Evolutionary conservation across 2,797 vertebrate species (phyloP), one percentile per base, ranked within the genome.

Genomic region (Tolypeutes matacus): DNA sequence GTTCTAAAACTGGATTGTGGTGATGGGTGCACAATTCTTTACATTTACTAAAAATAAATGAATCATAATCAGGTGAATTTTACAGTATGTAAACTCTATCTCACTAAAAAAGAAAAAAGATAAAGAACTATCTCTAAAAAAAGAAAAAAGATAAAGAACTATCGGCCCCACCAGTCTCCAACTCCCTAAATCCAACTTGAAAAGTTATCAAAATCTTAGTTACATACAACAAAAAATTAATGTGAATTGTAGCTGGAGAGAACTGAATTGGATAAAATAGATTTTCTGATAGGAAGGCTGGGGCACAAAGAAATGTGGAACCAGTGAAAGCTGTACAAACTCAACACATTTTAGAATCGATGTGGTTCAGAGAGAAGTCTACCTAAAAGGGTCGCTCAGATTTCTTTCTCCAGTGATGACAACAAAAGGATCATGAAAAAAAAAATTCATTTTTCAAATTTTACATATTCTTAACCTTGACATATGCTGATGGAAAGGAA

Each of bases 271-370:
- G 20, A 8, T 75, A 91, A 82, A 94, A 95, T 31, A 42, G 46
- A 76, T 67, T 78, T 77, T 73, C 36, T 46, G 29, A 84, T 14
- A 65, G n/a, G 14, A 3, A 23, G 21, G 15, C 86, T 78, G 46
- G 46, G 46, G 27, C 20, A 82, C 29, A 77, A 0, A 77, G 23
- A 46, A 85, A 85, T 53, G 58, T 31, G 36, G 42, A 90, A 64
- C 13, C 62, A 90, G 72, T 70, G 78, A 83, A 70, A 95, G 80
- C 53, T 49, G 76, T 29, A 92, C 46, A 91, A 81, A 73, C 13
- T 86, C 34, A 56, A 46, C 46, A 89, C 25, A 86, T 89, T 84
- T 78, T 25, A 84, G 4, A 92, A 85, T 92, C 46, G 64, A n/a
- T 56, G 18, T 64, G 42, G 56, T 25, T 89, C 9, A 88, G 10